Evolutionary conservation across 2,888 invertebrate species (phyloP).

Genomic region (Lasioglossum pauxillum): DNA sequence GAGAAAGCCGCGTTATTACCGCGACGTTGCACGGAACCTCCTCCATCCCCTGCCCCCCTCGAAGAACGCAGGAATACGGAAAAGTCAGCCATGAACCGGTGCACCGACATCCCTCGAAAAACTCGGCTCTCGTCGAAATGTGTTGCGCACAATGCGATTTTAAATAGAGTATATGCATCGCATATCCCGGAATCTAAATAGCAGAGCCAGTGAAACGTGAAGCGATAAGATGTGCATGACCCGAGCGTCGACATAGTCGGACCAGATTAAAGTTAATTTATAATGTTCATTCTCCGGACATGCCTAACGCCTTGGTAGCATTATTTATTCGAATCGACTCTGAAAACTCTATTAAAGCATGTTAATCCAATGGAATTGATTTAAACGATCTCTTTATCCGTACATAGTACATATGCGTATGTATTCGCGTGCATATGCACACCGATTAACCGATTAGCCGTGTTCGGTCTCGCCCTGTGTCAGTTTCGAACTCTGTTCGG

Average conservation of each 20-base stretch:
- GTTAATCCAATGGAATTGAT: not conserved
- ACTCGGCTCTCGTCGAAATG: no score
- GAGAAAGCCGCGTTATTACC: constrained; percentile 54
- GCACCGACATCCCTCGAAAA: not conserved
- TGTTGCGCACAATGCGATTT: no score
- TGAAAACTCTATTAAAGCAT: no score
- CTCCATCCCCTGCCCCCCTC: not conserved
- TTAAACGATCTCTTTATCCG: not conserved
- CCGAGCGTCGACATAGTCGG: not conserved
- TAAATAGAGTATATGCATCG: no score
- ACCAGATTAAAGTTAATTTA: not conserved
- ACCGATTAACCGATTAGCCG: not conserved
- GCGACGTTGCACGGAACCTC: constrained; percentile 55
- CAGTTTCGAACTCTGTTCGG: constrained; percentile 5
- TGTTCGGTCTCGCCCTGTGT: constrained; percentile 13
- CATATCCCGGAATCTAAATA: not conserved
- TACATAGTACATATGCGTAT: not conserved
- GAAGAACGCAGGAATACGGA: not conserved
- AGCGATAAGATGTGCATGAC: not conserved
- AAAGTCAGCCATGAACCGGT: constrained; percentile 39
- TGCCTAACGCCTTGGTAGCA: not conserved
- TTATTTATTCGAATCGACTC: not conserved
- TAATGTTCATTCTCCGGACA: not conserved
- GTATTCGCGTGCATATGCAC: not conserved
- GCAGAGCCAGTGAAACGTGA: not conserved